phyloP scores from a whole-genome alignment of 2,888 invertebrate species.

The Tryphoninae sp. region DNA sequence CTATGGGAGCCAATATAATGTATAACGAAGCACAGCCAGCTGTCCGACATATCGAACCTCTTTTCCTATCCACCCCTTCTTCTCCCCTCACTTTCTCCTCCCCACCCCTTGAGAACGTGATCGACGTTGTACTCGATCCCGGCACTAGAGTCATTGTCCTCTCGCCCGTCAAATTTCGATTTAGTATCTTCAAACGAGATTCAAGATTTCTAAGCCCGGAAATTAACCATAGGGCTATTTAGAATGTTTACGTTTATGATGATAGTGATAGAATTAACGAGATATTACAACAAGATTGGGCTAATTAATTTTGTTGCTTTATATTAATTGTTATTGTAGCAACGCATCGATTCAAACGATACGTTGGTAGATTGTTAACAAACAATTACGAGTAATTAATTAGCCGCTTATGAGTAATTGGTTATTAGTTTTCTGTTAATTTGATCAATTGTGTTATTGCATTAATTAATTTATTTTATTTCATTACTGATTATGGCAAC shows the following conservation, averaged over 20 bases:
- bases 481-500: too few relatives aligned
- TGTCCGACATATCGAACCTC: constrained; percentile 70
- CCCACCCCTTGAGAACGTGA: constrained; percentile 32
- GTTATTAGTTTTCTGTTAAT: too few relatives aligned
- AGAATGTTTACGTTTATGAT: not conserved
- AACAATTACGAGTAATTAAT: too few relatives aligned
- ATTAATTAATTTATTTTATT: too few relatives aligned
- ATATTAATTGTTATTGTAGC: too few relatives aligned
- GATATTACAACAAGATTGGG: too few relatives aligned
- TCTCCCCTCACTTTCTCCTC: constrained; percentile 10
- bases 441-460: too few relatives aligned
- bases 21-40: constrained; percentile 73
- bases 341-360: too few relatives aligned
- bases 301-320: too few relatives aligned
- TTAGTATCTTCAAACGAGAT: constrained; percentile 7
- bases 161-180: constrained; percentile 45
- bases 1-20: constrained; percentile 73
- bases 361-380: too few relatives aligned
- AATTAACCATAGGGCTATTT: not conserved
- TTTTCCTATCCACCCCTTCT: constrained; percentile 55
- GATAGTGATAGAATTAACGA: too few relatives aligned
- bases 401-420: too few relatives aligned
- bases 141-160: constrained; percentile 58
- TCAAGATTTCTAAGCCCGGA: not conserved
- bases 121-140: constrained; percentile 4